phyloP scores from a whole-genome alignment of 2,888 invertebrate species.

The Drosophila vallismaia region DNA sequence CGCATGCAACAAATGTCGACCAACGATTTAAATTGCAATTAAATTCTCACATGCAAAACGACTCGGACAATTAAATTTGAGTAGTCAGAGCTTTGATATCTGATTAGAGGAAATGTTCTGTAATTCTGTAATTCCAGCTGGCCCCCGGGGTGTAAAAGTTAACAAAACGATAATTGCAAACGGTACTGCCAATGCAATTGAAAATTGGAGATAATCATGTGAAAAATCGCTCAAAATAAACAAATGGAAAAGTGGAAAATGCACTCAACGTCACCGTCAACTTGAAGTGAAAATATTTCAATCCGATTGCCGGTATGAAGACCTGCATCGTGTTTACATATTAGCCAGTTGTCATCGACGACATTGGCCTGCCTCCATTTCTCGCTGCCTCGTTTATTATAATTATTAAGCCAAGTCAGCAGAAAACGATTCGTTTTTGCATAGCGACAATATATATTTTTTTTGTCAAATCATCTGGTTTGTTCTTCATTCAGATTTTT shows the following conservation, averaged over 20 bases:
- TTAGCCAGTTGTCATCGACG: slow-evolving; percentile 26
- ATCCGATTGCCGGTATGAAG: neutral
- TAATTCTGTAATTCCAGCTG: slow-evolving; percentile 28
- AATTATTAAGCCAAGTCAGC: slow-evolving; percentile 60
- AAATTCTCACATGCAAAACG: slow-evolving; percentile 41
- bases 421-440: slow-evolving; percentile 27
- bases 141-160: slow-evolving; percentile 30
- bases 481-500: slow-evolving; percentile 19
- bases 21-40: slow-evolving; percentile 44
- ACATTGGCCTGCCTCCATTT: slow-evolving; percentile 34
- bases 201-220: slow-evolving; percentile 59
- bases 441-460: slow-evolving; percentile 29
- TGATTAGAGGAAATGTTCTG: slow-evolving; percentile 31
- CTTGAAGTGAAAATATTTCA: slow-evolving; percentile 6
- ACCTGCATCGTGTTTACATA: slow-evolving; percentile 14
- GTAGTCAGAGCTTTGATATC: slow-evolving; percentile 33
- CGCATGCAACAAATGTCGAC: slow-evolving; percentile 49
- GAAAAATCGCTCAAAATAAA: slow-evolving; percentile 64
- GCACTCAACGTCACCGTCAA: slow-evolving; percentile 23
- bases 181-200: neutral
- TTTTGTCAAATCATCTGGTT: slow-evolving; percentile 54
- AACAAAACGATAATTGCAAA: slow-evolving; percentile 67
- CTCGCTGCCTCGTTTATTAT: slow-evolving; percentile 28
- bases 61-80: slow-evolving; percentile 32
- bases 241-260: slow-evolving; percentile 37